Percentiles rank a stretch among this genome's conserved stretches.
Conservation (phyloP, 2,888 invertebrate genomes). For the Leptinotarsa juncta region DNA sequence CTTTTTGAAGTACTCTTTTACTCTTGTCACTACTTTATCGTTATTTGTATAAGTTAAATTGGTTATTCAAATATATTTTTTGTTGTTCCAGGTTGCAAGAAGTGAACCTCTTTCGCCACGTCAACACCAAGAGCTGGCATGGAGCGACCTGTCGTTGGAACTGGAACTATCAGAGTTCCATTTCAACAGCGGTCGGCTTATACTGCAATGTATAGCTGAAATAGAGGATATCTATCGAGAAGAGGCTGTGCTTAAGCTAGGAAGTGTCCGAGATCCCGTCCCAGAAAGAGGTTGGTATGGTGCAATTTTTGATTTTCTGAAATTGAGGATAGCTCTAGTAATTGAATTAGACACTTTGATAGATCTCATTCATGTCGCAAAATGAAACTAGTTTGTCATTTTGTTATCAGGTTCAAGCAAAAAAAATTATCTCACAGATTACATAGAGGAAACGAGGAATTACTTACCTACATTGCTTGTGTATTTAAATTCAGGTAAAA, state of each 20-base stretch:
- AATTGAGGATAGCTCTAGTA: too few relatives aligned
- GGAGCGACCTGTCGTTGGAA: slow-evolving; percentile 72
- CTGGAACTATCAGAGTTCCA: slow-evolving; percentile 70
- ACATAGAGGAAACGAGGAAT: too few relatives aligned
- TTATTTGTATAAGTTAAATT: too few relatives aligned
- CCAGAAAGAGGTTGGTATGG: slow-evolving; percentile 80
- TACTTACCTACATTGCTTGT: too few relatives aligned
- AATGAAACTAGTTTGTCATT: too few relatives aligned
- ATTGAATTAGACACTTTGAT: too few relatives aligned
- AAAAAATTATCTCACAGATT: too few relatives aligned
- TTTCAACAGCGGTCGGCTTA: slow-evolving; percentile 73
- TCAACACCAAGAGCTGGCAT: slow-evolving; percentile 67
- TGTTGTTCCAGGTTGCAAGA: slow-evolving; percentile 56
- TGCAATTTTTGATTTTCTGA: neutral
- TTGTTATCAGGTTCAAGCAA: too few relatives aligned
- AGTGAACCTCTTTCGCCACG: slow-evolving; percentile 66
- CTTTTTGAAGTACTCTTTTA: too few relatives aligned
- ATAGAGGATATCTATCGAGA: slow-evolving; percentile 77
- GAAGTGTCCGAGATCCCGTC: slow-evolving; percentile 79
- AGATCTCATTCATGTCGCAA: too few relatives aligned
- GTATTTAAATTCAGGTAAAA: too few relatives aligned
- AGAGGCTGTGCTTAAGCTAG: slow-evolving; percentile 77
- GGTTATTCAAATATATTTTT: neutral
- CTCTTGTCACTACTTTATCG: too few relatives aligned
- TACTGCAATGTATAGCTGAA: slow-evolving; percentile 78